Evolutionary conservation across 2,888 invertebrate genomes (phyloP).

Genomic region (Drosophila parthenogenetica): DNA sequence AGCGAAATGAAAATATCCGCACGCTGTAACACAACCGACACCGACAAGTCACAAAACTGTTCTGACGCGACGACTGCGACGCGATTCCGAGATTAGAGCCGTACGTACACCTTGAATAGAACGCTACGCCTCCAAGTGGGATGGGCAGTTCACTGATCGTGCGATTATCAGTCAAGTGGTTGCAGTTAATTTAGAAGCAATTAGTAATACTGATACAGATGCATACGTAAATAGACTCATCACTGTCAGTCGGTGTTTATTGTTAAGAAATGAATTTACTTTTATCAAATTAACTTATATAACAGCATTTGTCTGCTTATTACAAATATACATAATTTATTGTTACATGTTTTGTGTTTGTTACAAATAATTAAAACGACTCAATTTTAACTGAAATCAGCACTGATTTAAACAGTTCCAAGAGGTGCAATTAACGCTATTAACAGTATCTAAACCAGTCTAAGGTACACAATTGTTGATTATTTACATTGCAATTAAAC

Average conservation of each 20-base stretch:
- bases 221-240: background rate
- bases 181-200: slow-evolving; percentile 16
- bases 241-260: background rate
- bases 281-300: background rate
- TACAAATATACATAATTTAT: slow-evolving; percentile 21
- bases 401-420: background rate
- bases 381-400: slow-evolving; percentile 23
- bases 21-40: slow-evolving; percentile 49
- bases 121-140: slow-evolving; percentile 1
- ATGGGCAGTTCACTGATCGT: slow-evolving; percentile 2
- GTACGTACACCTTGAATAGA: slow-evolving; percentile 20
- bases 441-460: background rate
- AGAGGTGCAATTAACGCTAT: background rate
- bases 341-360: background rate
- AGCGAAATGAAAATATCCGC: slow-evolving; percentile 12
- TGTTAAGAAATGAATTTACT: slow-evolving; percentile 6
- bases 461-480: slow-evolving; percentile 1
- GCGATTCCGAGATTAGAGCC: slow-evolving; percentile 32
- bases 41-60: slow-evolving; percentile 58
- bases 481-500: slow-evolving; percentile 26
- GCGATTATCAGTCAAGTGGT: slow-evolving; percentile 10
- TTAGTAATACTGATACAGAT: background rate
- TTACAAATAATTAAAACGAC: slow-evolving; percentile 1
- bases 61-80: slow-evolving; percentile 49
- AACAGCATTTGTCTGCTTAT: background rate